Conservation (phyloP, 2,797 vertebrate species). For the Petrocephalus schoutedeni region DNA sequence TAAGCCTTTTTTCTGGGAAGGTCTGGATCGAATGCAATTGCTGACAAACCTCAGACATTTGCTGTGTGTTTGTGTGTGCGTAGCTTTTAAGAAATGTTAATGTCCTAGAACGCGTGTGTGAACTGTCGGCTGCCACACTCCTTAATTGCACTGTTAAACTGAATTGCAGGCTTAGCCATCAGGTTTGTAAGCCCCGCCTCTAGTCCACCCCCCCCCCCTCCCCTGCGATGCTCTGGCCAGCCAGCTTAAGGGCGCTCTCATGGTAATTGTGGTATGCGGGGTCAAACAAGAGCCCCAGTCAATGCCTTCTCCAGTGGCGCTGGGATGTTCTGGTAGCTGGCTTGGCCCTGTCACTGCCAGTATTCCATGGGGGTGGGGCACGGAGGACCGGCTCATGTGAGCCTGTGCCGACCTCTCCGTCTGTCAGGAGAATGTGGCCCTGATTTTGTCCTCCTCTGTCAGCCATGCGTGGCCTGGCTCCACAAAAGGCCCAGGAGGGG, state of each 20-base stretch:
- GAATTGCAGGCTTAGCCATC: constrained; percentile 27
- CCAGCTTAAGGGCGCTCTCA: constrained; percentile 57
- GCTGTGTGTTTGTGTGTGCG: constrained; percentile 18
- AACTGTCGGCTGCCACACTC: neutral
- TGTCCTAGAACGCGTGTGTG: constrained; percentile 25
- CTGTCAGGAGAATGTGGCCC: constrained; percentile 37
- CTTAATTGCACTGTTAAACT: constrained; percentile 6
- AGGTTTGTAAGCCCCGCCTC: constrained; percentile 36
- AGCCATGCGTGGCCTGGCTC: neutral
- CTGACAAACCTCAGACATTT: constrained; percentile 53
- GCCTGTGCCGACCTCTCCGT: neutral
- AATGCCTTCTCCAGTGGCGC: constrained; percentile 63
- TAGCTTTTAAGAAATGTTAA: constrained; percentile 27
- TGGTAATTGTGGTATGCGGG: constrained; percentile 73
- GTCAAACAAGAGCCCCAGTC: constrained; percentile 78
- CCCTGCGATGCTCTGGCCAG: constrained; percentile 34
- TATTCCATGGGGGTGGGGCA: constrained; percentile 21
- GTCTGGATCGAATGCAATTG: constrained; percentile 44
- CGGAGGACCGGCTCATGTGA: neutral
- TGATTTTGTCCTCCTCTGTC: constrained; percentile 28
- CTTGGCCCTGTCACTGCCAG: constrained; percentile 40
- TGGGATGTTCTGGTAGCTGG: constrained; percentile 57
- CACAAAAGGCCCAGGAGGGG: constrained; percentile 40
- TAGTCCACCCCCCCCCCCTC: constrained; percentile 29
- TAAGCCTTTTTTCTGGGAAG: constrained; percentile 28